phyloP scores from a whole-genome alignment of 2,113 vertebrate genomes.

The Rallus limicola region DNA sequence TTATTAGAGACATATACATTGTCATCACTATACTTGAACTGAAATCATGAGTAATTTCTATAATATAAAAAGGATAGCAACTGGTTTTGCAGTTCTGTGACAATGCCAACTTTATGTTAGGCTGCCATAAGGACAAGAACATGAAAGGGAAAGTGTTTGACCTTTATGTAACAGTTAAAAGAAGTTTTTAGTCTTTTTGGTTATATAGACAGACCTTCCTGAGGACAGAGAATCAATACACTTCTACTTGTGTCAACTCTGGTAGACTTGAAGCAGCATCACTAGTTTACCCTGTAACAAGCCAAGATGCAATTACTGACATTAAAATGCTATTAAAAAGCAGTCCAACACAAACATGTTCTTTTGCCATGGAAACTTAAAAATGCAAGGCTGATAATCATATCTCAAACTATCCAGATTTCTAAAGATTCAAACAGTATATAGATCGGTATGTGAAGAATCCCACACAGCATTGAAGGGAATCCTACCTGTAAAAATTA shows the following conservation, averaged over 20 bases:
- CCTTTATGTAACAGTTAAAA: neutral
- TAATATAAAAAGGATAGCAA: neutral
- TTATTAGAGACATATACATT: neutral
- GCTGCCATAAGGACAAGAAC: neutral
- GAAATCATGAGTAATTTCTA: neutral
- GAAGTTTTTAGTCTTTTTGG: neutral
- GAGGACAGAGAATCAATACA: neutral
- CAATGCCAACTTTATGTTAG: neutral
- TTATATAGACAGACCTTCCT: neutral
- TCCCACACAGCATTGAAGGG: neutral
- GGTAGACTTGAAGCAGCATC: neutral
- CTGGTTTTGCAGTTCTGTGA: neutral
- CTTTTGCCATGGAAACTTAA: neutral
- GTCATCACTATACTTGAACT: neutral
- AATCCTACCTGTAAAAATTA: neutral
- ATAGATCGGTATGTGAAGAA: neutral
- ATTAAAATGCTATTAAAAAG: constrained; percentile 3
- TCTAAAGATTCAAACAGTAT: neutral
- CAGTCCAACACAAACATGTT: neutral
- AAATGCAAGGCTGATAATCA: neutral
- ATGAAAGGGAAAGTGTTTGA: neutral
- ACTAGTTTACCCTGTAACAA: neutral
- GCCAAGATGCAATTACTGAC: neutral
- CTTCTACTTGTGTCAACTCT: neutral
- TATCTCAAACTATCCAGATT: neutral